phyloP scores from a whole-genome alignment of 2,797 vertebrate genomes.

The Oreonectes daqikongensis region DNA sequence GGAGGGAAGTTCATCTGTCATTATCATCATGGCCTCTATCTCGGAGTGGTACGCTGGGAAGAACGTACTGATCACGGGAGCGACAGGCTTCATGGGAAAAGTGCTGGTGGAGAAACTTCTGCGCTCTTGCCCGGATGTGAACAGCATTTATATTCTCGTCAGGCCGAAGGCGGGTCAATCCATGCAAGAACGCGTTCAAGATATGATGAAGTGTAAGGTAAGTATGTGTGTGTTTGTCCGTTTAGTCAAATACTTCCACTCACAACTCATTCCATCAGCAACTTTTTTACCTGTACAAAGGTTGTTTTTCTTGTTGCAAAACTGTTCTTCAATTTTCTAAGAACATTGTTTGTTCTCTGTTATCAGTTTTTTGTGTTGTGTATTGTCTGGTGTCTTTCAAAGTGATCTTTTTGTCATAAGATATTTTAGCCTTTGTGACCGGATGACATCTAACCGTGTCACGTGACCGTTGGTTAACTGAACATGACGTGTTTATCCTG shows the following conservation, averaged over 20 bases:
- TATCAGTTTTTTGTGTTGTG: background rate
- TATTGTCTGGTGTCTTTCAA: conserved; percentile 4
- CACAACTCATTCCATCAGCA: background rate
- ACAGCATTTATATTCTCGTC: conserved; percentile 87
- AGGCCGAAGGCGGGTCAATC: conserved; percentile 90
- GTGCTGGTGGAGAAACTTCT: conserved; percentile 93
- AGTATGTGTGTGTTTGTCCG: background rate
- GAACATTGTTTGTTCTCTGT: background rate
- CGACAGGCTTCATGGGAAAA: conserved; percentile 95
- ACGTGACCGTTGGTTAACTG: background rate
- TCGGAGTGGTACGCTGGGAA: conserved; percentile 87
- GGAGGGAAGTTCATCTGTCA: conserved; percentile 30
- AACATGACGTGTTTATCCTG: background rate
- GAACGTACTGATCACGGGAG: conserved; percentile 88
- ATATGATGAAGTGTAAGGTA: conserved; percentile 92
- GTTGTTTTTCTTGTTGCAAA: too few relatives aligned
- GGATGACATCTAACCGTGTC: background rate
- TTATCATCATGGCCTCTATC: conserved; percentile 78
- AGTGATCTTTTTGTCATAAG: background rate
- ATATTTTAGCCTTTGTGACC: conserved; percentile 2
- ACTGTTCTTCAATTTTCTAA: background rate
- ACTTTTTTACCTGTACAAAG: too few relatives aligned
- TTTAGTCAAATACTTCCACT: background rate
- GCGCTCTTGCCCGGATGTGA: conserved; percentile 85
- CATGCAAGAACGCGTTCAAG: conserved; percentile 84